Conservation (phyloP, 2,888 invertebrate species). For the Hirtodrosophila trivittata region DNA sequence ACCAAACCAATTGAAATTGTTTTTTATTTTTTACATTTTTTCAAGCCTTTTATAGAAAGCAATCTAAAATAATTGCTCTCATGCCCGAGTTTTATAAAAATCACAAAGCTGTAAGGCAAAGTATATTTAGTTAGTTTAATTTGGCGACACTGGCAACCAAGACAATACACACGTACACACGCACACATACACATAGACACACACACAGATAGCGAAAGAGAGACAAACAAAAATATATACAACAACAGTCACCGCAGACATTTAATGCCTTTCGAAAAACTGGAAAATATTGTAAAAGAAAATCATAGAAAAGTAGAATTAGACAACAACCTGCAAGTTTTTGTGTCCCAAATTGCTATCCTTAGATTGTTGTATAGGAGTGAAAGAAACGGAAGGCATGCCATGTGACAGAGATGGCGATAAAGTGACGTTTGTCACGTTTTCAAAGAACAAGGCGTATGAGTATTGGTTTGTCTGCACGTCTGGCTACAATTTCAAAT, state of each 20-base stretch:
- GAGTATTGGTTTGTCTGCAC: slow-evolving; percentile 43
- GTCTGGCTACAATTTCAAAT: slow-evolving; percentile 46
- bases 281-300: slow-evolving; percentile 21
- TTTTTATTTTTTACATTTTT: background rate
- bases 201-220: background rate
- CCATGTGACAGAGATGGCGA: background rate
- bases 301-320: slow-evolving; percentile 25
- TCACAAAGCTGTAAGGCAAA: slow-evolving; percentile 6
- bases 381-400: background rate
- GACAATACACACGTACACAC: slow-evolving; percentile 10
- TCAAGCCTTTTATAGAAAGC: slow-evolving; percentile 6
- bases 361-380: background rate
- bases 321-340: slow-evolving; percentile 12
- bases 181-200: slow-evolving; percentile 1
- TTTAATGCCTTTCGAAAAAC: slow-evolving; percentile 13
- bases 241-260: slow-evolving; percentile 11
- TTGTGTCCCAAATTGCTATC: slow-evolving; percentile 1
- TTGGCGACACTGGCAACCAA: slow-evolving; percentile 28
- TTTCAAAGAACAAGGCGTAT: slow-evolving; percentile 8
- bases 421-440: slow-evolving; percentile 25
- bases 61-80: slow-evolving; percentile 37
- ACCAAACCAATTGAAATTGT: slow-evolving; percentile 10
- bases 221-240: background rate
- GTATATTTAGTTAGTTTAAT: slow-evolving; percentile 31
- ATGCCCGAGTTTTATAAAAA: slow-evolving; percentile 3